phyloP scores from a whole-genome alignment of 2,888 invertebrate species.

The Lordiphosa fenestrarum region DNA sequence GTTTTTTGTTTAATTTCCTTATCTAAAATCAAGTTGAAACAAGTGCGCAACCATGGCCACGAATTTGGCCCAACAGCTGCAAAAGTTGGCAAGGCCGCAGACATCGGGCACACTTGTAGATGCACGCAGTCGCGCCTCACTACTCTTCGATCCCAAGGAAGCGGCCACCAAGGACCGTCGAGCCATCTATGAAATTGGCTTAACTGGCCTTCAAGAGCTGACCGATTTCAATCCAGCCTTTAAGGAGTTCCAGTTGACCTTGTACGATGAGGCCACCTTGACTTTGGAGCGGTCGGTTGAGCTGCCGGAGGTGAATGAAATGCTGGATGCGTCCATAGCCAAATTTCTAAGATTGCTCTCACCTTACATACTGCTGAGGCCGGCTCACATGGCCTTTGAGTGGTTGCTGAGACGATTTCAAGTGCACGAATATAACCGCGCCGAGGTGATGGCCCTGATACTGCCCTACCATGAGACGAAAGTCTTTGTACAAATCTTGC shows the following conservation, averaged over 20 bases:
- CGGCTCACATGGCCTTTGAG: slow-evolving; percentile 93
- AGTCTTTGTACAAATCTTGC: slow-evolving; percentile 90
- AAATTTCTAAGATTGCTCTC: slow-evolving; percentile 90
- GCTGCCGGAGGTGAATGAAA: slow-evolving; percentile 86
- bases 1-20: slow-evolving; percentile 1
- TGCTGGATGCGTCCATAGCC: slow-evolving; percentile 87
- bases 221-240: slow-evolving; percentile 87
- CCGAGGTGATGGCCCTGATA: slow-evolving; percentile 89
- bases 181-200: slow-evolving; percentile 92
- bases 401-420: slow-evolving; percentile 96
- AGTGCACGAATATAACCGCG: slow-evolving; percentile 93
- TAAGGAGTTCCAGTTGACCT: slow-evolving; percentile 85
- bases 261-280: slow-evolving; percentile 89
- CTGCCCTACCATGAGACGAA: slow-evolving; percentile 96
- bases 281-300: slow-evolving; percentile 91
- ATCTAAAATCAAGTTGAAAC: background rate
- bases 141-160: slow-evolving; percentile 94
- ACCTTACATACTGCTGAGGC: slow-evolving; percentile 92
- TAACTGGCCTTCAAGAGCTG: slow-evolving; percentile 92
- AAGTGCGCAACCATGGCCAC: slow-evolving; percentile 82
- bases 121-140: slow-evolving; percentile 87
- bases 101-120: slow-evolving; percentile 85
- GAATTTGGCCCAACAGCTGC: slow-evolving; percentile 89
- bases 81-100: slow-evolving; percentile 88
- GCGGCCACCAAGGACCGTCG: slow-evolving; percentile 92